A percentile compares a stretch with the other conserved stretches of the same genome.
phyloP scores from a whole-genome alignment of 30 jellyfish, hydroid and myxozoan genomes.

The Cassiopea xamachana region DNA sequence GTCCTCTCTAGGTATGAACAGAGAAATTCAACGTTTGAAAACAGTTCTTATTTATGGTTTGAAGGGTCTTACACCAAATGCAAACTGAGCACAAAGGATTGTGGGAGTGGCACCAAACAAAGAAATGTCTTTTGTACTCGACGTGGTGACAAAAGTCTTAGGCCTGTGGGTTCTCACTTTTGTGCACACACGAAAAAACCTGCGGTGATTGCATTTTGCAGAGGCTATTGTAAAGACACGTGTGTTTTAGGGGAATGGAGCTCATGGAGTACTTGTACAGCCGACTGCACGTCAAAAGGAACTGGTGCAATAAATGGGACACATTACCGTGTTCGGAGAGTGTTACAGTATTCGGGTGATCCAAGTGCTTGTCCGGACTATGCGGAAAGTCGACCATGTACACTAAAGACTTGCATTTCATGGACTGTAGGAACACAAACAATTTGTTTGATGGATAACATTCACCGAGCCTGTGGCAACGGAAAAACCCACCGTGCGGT shows the following conservation, averaged over 20 bases:
- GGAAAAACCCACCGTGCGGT: conserved; percentile 78
- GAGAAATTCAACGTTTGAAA: not conserved
- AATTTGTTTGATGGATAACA: conserved; percentile 56
- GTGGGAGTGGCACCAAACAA: conserved; percentile 53
- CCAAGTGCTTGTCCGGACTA: conserved; percentile 72
- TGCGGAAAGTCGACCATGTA: conserved; percentile 79
- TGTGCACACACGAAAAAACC: conserved; percentile 58
- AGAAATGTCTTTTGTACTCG: conserved; percentile 72
- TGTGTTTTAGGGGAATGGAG: conserved; percentile 80
- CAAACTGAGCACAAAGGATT: conserved; percentile 31
- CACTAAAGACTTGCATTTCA: conserved; percentile 53
- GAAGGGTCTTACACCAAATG: conserved; percentile 37
- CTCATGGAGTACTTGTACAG: conserved; percentile 78
- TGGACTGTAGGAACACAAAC: conserved; percentile 76
- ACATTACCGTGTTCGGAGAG: conserved; percentile 66
- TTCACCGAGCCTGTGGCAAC: conserved; percentile 72
- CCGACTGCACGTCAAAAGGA: conserved; percentile 35
- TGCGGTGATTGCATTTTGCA: conserved; percentile 48
- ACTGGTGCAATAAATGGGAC: conserved; percentile 67
- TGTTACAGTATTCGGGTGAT: conserved; percentile 55
- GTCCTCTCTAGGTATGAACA: conserved; percentile 3
- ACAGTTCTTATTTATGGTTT: conserved; percentile 52
- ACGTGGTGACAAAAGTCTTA: conserved; percentile 49
- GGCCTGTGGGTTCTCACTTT: conserved; percentile 61
- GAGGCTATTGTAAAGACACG: conserved; percentile 27